A percentile compares a stretch with the other conserved stretches of the same genome.
Conservation (phyloP, 2,888 invertebrate genomes). For the Latrodectus elegans region DNA sequence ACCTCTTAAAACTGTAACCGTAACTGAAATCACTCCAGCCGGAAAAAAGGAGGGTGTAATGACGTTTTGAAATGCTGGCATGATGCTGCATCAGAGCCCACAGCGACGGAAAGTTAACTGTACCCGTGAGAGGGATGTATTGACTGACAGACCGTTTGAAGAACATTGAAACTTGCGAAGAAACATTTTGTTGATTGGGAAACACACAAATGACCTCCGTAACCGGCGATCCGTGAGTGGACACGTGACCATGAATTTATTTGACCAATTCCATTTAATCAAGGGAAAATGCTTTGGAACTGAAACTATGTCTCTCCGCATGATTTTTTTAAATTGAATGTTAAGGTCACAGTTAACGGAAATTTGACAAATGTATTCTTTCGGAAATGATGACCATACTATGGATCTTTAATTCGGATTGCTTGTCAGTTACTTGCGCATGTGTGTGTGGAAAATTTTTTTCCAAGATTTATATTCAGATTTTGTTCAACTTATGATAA, state of each 20-base stretch:
- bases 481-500: too few species aligned
- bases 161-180: background rate
- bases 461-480: background rate
- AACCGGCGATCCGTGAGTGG: background rate
- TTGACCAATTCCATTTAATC: slow-evolving; percentile 3
- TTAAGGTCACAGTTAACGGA: too few species aligned
- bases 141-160: background rate
- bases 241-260: background rate
- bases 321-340: too few species aligned
- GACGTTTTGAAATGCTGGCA: background rate
- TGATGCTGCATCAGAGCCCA: background rate
- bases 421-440: background rate
- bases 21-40: background rate
- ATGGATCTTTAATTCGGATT: background rate
- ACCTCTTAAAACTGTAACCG: too few species aligned
- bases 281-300: background rate
- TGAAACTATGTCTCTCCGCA: too few species aligned
- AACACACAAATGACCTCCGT: background rate
- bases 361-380: too few species aligned
- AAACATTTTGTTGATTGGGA: background rate
- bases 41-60: background rate
- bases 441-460: background rate
- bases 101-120: background rate
- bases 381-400: too few species aligned
- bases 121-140: background rate